Conservation (phyloP, 2,797 vertebrate genomes). For the Allobates femoralis region DNA sequence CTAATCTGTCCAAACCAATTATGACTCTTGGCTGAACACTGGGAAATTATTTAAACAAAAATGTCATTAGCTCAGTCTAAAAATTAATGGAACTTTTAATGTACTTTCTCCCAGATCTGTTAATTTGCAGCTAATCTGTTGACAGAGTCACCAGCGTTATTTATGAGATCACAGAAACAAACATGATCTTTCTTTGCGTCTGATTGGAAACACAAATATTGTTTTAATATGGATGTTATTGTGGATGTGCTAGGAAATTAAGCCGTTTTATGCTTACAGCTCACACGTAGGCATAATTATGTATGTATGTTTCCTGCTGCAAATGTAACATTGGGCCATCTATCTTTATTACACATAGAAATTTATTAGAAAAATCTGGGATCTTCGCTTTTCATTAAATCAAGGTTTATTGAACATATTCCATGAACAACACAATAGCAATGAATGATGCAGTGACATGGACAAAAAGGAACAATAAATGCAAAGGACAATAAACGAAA, state of each 20-base stretch:
- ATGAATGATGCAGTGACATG: too few relatives aligned
- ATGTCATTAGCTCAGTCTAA: slow-evolving; percentile 62
- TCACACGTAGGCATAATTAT: neutral
- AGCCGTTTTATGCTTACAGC: neutral
- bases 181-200: slow-evolving; percentile 48
- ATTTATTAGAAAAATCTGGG: neutral
- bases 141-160: slow-evolving; percentile 60
- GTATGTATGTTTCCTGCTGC: neutral
- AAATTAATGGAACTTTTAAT: slow-evolving; percentile 63
- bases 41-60: slow-evolving; percentile 57
- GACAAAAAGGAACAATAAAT: too few relatives aligned
- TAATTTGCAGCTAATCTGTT: slow-evolving; percentile 65
- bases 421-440: too few relatives aligned
- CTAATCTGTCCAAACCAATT: slow-evolving; percentile 65
- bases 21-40: slow-evolving; percentile 63
- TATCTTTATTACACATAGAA: neutral
- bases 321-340: neutral
- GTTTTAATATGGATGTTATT: slow-evolving; percentile 27
- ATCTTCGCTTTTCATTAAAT: neutral
- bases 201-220: slow-evolving; percentile 52
- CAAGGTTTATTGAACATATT: too few relatives aligned
- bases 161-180: slow-evolving; percentile 60
- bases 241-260: slow-evolving; percentile 28
- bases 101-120: slow-evolving; percentile 70
- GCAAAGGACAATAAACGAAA: too few relatives aligned